Base-by-base conservation (phyloP, 1,140 invertebrate genomes). In the Pseudoatta argentina region DNA sequence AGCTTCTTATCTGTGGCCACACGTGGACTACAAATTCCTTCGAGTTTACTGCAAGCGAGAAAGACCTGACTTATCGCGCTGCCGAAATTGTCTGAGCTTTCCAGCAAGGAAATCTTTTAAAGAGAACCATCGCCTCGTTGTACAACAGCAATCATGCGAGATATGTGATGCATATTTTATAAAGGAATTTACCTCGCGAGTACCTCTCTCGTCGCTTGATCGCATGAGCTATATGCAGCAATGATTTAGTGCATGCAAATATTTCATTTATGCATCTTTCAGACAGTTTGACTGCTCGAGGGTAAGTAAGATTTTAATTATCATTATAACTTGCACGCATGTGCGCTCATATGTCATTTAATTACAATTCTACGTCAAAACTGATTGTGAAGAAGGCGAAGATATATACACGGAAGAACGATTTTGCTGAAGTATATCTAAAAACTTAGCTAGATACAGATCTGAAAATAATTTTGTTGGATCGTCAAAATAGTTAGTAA, bases 1-100 rank as follows among this genome's bases (percentile, higher is more conserved):
- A 78, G 39, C 24, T 48, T 66, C 76, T 78, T 78, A 78, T 78
- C 76, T 34, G 59, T 6, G 61, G 27, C 12, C 76, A 61, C 6
- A 30, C 16, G 21, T 39, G 5, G 76, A 66, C 44, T 72, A 30
- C 34, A 61, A 61, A 72, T 27, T 71, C 78, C 18, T 67, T 27
- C 21, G 44, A 21, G 61, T 73, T 30, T 71, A 27, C 51, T n/a
- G 61, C 3, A 3, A 21, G n/a, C 5, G 14, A 57, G 59, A 27
- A 30, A 21, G n/a, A 81, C 18, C 30, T 48, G 55, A 48, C 34
- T 82, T 82, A 51, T 82, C 67, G 24, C 53, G 34, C 24, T 48
- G 34, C 18, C 8, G 12, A 14, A 82, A 82, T 73, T 69, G 10
- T 21, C 63, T 16, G 66, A 55, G 14, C 4, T 44, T 30, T 8